Conservation (phyloP, 2,113 vertebrate species). For the Podilymbus podiceps region DNA sequence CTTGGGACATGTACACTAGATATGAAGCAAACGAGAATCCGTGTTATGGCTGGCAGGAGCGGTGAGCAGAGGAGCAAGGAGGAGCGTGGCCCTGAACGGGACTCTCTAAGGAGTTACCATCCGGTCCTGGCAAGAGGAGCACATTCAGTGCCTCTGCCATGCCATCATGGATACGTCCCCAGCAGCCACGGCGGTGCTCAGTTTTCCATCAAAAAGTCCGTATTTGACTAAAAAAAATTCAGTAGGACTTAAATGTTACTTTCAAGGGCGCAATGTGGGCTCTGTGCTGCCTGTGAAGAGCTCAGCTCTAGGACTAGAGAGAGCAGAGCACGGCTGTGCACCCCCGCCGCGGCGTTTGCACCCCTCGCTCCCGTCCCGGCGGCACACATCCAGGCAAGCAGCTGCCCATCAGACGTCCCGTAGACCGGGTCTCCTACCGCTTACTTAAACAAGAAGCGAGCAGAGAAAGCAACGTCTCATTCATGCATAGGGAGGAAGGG, state of each 20-base stretch:
- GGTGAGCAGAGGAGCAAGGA: background rate
- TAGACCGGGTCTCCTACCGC: background rate
- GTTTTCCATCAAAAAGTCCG: background rate
- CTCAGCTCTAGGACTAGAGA: background rate
- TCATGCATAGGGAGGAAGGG: background rate
- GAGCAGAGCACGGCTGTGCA: fast-evolving
- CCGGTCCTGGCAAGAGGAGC: background rate
- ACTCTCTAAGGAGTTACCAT: background rate
- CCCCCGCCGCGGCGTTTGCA: too few relatives aligned
- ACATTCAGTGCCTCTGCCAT: background rate
- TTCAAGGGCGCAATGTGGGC: background rate
- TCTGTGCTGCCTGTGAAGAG: background rate
- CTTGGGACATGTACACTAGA: fast-evolving
- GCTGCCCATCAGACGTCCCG: background rate
- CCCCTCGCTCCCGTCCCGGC: background rate
- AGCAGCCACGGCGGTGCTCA: background rate
- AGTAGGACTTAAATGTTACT: background rate
- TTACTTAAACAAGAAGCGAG: background rate
- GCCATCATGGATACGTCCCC: fast-evolving
- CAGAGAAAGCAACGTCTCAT: fast-evolving
- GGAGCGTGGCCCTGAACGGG: background rate
- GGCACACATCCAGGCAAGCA: background rate
- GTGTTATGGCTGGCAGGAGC: background rate
- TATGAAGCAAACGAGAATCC: background rate
- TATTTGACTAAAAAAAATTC: background rate